Base-by-base conservation (phyloP, 2,113 vertebrate species). In the Sceloporus tristichus region DNA sequence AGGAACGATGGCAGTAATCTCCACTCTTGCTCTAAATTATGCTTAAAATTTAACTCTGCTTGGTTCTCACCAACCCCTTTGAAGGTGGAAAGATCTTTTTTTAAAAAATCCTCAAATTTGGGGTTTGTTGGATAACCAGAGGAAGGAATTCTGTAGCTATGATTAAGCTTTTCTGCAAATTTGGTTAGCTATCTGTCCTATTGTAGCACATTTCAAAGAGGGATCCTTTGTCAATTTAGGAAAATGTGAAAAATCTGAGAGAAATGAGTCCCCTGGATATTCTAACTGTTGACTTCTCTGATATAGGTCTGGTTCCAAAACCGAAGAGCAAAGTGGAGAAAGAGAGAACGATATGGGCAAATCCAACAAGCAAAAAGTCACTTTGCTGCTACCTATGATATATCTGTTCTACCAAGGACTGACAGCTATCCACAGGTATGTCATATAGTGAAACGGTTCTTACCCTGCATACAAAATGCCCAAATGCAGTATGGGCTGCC, bases 291-390 rank as follows among this genome's bases (percentile, higher is more conserved):
- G 90, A 9, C 73, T 93, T 91, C 27, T 88, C 25, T 75, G 3
- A 81, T 81, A 0, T 85, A 99, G 99, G 99, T 99, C 88, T 99
- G 99, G 99, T 99, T 99, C 96, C 98, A 99, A 96, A 99, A 99
- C 96, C 95, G 99, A 96, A 98, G 99, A 95, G 99, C 99, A 9
- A 99, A 99, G 91, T 99, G 99, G 99, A 98, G 99, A 94, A 99
- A 99, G 92, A 96, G 99, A 85, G 99, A 99, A 94, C 98, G 99
- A 1, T 99, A 99, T 86, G 99, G 99, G 38, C 98, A 99, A 95
- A 98, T 99, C 91, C 99, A 99, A 87, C 99, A 99, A 93, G 98
- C 98, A 79, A 99, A 99, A 94, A 99, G 96, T 80, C 99, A 99
- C 95, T 99, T 99, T 91, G 98, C 99, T 70, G 98, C 99, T 78